These are phyloP conservation scores for Oncorhynchus nerka DNA, from an alignment of 2,113 vertebrate species.

Conservation along the genomic window DNA sequence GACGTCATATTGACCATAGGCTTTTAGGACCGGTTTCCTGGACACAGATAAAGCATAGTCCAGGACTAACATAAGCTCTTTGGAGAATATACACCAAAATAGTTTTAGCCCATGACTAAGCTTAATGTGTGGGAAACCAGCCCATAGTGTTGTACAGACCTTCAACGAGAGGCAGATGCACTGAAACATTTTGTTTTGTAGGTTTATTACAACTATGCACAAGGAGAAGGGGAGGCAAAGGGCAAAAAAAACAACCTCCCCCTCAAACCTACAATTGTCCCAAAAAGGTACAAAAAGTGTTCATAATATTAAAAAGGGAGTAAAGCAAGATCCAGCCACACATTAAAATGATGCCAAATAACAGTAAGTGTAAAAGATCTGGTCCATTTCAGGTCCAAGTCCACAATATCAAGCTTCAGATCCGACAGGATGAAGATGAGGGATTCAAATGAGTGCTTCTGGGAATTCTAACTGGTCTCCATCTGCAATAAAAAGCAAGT, in stretches of 20 bases:
- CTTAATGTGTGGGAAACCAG: neutral
- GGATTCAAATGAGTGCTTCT: neutral
- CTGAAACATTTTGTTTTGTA: slow-evolving; percentile 19
- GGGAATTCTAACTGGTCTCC: slow-evolving; percentile 87
- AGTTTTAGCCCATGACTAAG: too few species aligned
- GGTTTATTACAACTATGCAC: slow-evolving; percentile 58
- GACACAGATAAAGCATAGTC: too few species aligned
- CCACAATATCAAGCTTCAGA: slow-evolving; percentile 8
- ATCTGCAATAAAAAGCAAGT: slow-evolving; percentile 73
- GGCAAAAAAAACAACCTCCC: neutral
- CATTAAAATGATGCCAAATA: slow-evolving; percentile 79
- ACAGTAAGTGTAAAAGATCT: slow-evolving; percentile 64
- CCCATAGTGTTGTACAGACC: slow-evolving; percentile 9
- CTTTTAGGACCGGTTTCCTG: too few species aligned
- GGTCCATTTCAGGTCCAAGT: slow-evolving; percentile 4
- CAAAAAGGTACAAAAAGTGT: slow-evolving; percentile 44
- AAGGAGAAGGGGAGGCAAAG: slow-evolving; percentile 22
- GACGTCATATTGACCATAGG: too few species aligned
- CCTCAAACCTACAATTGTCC: slow-evolving; percentile 22
- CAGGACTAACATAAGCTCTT: too few species aligned
- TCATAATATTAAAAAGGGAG: slow-evolving; percentile 65
- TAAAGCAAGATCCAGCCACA: slow-evolving; percentile 29
- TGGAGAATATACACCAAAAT: too few species aligned
- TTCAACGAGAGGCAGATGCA: slow-evolving; percentile 1
- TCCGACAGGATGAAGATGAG: slow-evolving; percentile 16